A percentile compares a stretch with the other conserved stretches of the same genome.
Conservation (phyloP, 2,113 vertebrate species). For the Zosterops borbonicus region DNA sequence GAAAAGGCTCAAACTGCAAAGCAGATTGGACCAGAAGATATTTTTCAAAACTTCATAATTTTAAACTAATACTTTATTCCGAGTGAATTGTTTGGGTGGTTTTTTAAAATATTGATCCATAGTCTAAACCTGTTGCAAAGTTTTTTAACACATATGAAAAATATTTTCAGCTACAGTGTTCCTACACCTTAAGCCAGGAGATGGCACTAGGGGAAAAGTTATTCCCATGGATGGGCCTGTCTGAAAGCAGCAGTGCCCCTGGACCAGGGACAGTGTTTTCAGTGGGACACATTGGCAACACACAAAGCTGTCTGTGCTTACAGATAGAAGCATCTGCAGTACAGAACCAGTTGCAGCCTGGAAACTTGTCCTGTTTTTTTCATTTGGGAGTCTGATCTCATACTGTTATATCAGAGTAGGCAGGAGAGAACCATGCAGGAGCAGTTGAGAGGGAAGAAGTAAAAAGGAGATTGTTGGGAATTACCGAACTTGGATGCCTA, state of each 20-base stretch:
- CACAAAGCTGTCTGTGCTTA: background rate
- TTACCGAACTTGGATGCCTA: background rate
- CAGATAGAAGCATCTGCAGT: background rate
- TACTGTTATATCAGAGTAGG: background rate
- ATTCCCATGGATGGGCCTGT: background rate
- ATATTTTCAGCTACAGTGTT: background rate
- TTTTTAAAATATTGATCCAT: background rate
- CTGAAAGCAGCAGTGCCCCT: background rate
- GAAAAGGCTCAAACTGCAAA: background rate
- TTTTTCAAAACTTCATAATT: background rate
- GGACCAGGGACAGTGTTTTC: rapidly evolving
- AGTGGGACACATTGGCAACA: background rate
- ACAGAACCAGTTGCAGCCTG: background rate
- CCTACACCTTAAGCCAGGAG: background rate
- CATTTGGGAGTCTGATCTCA: background rate
- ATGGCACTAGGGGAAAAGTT: constrained; percentile 29
- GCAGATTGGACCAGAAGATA: background rate
- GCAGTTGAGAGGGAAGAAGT: background rate
- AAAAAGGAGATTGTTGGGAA: background rate
- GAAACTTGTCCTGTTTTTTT: background rate
- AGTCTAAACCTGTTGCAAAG: background rate
- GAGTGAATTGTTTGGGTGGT: background rate
- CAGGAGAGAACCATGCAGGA: background rate
- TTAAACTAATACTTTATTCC: background rate
- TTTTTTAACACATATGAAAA: background rate